A percentile compares a stretch with the other conserved stretches of the same genome.
These are phyloP conservation scores for Genyomyrus donnyi DNA, from an alignment of 2,113 vertebrate species.

Conservation along the genomic window DNA sequence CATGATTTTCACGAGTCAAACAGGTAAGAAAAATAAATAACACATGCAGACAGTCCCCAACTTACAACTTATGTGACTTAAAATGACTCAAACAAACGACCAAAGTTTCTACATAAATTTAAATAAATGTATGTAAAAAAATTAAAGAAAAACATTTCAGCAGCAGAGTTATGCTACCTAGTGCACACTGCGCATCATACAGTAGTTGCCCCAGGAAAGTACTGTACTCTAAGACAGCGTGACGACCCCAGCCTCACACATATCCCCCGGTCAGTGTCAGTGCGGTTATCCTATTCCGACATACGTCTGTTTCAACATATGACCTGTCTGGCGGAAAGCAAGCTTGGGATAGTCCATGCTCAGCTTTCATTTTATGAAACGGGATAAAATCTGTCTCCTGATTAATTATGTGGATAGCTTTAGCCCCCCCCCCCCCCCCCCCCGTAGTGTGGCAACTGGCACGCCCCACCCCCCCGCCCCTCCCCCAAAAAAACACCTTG, in stretches of 20 bases:
- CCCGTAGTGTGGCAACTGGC: too few relatives aligned
- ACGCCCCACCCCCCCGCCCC: too few relatives aligned
- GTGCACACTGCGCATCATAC: not conserved
- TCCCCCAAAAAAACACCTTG: too few relatives aligned
- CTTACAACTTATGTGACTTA: not conserved
- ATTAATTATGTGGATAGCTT: not conserved
- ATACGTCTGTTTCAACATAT: not conserved
- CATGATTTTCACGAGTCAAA: conserved; percentile 18
- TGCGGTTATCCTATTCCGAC: not conserved
- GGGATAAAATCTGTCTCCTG: not conserved
- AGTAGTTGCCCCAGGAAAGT: not conserved
- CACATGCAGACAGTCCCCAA: not conserved
- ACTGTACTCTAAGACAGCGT: not conserved
- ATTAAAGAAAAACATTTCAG: not conserved
- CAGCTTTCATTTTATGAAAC: not conserved
- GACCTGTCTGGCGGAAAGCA: not conserved
- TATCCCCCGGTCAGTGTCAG: not conserved
- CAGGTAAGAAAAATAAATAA: not conserved
- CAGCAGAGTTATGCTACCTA: not conserved
- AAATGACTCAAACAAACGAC: not conserved
- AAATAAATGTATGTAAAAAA: not conserved
- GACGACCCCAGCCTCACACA: not conserved
- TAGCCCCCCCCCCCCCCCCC: too few relatives aligned
- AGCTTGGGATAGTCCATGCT: not conserved
- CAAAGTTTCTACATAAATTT: not conserved